These are phyloP conservation scores for Drosophila erecta DNA, from an alignment of 1,140 invertebrate genomes.

Conservation along the genomic window DNA sequence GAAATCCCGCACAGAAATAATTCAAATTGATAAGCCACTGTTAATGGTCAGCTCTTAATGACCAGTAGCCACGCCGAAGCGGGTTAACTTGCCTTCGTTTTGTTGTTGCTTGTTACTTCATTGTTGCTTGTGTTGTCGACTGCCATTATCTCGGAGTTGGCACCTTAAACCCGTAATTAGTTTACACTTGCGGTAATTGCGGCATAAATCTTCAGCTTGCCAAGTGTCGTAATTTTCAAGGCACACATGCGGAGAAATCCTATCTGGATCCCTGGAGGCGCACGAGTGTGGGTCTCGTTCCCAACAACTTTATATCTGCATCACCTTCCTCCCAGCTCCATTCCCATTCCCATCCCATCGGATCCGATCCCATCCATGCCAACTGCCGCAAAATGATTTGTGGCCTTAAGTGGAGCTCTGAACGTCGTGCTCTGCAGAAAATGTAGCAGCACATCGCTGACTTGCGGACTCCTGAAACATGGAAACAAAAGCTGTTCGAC, in stretches of 20 bases:
- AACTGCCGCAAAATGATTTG: slow-evolving; percentile 75
- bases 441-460: slow-evolving; percentile 39
- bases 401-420: slow-evolving; percentile 62
- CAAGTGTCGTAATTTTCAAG: slow-evolving; percentile 70
- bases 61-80: slow-evolving; percentile 21
- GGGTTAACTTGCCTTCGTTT: slow-evolving; percentile 38
- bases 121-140: slow-evolving; percentile 31
- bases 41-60: slow-evolving; percentile 48
- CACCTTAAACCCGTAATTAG: slow-evolving; percentile 79
- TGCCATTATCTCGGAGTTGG: slow-evolving; percentile 53
- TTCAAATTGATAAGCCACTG: slow-evolving; percentile 45
- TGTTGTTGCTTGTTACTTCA: neutral
- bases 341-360: slow-evolving; percentile 37
- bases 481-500: neutral
- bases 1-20: slow-evolving; percentile 27
- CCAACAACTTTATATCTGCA: slow-evolving; percentile 62
- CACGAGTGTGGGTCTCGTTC: slow-evolving; percentile 29
- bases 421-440: slow-evolving; percentile 29
- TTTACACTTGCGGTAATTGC: slow-evolving; percentile 82
- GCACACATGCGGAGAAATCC: slow-evolving; percentile 20
- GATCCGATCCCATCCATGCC: neutral
- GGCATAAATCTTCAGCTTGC: slow-evolving; percentile 74
- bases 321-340: slow-evolving; percentile 4
- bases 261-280: slow-evolving; percentile 44
- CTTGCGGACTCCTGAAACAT: slow-evolving; percentile 24